phyloP scores from a whole-genome alignment of 2,113 vertebrate genomes.

The Hypocryptadius cinnamomeus region DNA sequence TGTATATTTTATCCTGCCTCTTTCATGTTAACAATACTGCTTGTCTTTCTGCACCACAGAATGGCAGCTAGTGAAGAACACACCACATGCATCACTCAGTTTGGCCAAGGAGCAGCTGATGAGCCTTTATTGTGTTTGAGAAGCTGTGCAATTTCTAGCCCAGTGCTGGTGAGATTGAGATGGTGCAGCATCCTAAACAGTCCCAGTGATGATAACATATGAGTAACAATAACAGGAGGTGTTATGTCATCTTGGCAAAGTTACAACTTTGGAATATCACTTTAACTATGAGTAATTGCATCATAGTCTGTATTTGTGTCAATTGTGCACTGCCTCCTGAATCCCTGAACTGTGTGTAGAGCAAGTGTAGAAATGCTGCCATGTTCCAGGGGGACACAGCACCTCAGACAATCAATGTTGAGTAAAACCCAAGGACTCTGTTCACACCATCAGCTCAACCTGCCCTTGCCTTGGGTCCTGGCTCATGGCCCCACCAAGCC shows the following conservation, averaged over 20 bases:
- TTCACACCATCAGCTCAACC: not conserved
- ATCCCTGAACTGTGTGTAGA: not conserved
- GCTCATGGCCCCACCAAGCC: not conserved
- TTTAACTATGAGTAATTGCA: not conserved
- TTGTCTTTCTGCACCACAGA: not conserved
- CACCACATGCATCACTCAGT: not conserved
- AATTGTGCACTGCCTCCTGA: not conserved
- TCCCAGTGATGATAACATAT: not conserved
- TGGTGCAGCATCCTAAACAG: not conserved
- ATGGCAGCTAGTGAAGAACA: not conserved
- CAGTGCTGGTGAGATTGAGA: not conserved
- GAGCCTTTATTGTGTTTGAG: not conserved
- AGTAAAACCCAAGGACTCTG: fast-evolving
- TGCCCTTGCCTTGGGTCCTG: not conserved
- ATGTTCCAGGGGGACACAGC: not conserved
- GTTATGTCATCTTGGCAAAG: not conserved
- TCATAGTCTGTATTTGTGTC: not conserved
- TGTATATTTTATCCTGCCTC: not conserved
- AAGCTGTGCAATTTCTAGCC: not conserved
- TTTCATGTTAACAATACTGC: not conserved
- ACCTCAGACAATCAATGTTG: not conserved
- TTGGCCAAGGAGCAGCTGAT: not conserved
- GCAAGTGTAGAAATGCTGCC: not conserved
- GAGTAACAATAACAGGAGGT: not conserved
- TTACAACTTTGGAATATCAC: not conserved